These are phyloP conservation scores for Spondyliosoma cantharus DNA, from an alignment of 2,797 vertebrate species.

Conservation along the genomic window DNA sequence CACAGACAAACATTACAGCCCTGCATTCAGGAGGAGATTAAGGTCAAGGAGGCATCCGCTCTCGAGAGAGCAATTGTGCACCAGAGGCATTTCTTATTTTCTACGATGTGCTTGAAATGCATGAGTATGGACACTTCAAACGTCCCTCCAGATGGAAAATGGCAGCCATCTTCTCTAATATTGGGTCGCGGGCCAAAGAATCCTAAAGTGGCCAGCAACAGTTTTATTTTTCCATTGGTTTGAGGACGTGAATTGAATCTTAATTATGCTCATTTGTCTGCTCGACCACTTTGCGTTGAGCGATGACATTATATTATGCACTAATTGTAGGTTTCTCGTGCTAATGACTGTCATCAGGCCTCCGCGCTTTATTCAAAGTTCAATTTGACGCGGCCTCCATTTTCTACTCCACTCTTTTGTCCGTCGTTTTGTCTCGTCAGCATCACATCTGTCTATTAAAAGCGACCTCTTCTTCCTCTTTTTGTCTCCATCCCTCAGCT, in stretches of 20 bases:
- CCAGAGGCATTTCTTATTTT: constrained; percentile 24
- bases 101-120: constrained; percentile 19
- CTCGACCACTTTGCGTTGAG: constrained; percentile 34
- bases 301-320: constrained; percentile 37
- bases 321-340: constrained; percentile 52
- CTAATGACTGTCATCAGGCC: constrained; percentile 39
- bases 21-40: constrained; percentile 46
- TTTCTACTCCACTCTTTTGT: constrained; percentile 8
- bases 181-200: constrained; percentile 14
- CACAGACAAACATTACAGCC: constrained; percentile 12
- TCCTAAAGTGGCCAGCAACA: neutral
- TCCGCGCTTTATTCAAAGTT: constrained; percentile 28
- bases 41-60: constrained; percentile 53
- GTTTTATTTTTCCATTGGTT: constrained; percentile 9
- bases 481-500: constrained; percentile 38
- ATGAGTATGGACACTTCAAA: constrained; percentile 21
- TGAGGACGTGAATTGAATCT: constrained; percentile 31
- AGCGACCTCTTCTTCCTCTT: constrained; percentile 39
- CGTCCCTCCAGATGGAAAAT: constrained; percentile 37
- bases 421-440: constrained; percentile 42
- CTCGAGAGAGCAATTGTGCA: constrained; percentile 32
- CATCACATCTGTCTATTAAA: constrained; percentile 40
- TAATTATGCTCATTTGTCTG: constrained; percentile 49
- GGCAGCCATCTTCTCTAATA: constrained; percentile 3
- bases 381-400: constrained; percentile 15